Percentiles rank a stretch among this genome's conserved stretches.
Conservation (phyloP, 2,113 vertebrate genomes). For the Picathartes gymnocephalus region DNA sequence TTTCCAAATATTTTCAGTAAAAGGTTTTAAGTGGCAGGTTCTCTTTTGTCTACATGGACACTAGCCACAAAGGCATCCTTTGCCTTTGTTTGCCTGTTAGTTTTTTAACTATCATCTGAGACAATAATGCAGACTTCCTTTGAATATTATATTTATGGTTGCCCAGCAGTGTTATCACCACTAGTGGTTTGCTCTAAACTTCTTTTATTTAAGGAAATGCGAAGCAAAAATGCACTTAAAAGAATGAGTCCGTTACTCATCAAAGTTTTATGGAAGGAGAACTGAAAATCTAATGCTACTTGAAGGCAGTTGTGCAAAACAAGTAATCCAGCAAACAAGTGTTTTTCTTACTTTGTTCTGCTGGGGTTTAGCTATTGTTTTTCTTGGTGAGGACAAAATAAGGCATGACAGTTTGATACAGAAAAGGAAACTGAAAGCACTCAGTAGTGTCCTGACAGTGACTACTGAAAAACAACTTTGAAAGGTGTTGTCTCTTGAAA, state of each 20-base stretch:
- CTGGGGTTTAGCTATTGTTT: background rate
- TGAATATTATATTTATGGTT: background rate
- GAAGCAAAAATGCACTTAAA: background rate
- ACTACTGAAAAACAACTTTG: background rate
- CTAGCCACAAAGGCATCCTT: background rate
- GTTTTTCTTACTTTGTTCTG: background rate
- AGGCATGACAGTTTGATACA: background rate
- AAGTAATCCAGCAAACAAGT: background rate
- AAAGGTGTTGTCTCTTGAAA: background rate
- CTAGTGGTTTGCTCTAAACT: background rate
- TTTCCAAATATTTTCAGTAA: background rate
- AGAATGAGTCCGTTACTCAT: background rate
- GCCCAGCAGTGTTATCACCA: background rate
- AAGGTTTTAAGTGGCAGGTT: background rate
- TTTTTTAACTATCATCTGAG: background rate
- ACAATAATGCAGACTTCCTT: background rate
- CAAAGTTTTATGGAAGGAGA: background rate
- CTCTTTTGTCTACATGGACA: background rate
- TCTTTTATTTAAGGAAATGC: background rate
- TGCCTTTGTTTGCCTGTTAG: background rate
- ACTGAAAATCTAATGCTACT: background rate
- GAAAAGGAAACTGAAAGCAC: constrained; percentile 30
- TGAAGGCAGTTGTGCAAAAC: background rate
- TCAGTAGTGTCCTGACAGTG: background rate
- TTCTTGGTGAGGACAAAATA: background rate